Percentiles rank a stretch among this genome's conserved stretches.
Conservation (phyloP, 2,888 invertebrate genomes). For the Campoletis raptor region DNA sequence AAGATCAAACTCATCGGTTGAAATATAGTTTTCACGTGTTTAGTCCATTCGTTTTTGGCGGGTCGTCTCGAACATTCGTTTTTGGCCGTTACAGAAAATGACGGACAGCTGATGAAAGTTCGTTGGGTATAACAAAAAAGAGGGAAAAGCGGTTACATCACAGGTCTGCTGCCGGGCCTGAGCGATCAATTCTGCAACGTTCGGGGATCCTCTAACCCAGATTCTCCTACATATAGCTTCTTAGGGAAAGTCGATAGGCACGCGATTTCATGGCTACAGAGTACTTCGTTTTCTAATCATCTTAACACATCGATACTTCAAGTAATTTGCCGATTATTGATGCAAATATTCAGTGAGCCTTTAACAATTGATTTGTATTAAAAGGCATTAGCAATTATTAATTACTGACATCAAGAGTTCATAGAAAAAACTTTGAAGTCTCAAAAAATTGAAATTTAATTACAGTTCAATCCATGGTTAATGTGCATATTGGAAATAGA, state of each 20-base stretch:
- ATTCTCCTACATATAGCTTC: conserved; percentile 56
- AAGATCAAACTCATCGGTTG: background rate
- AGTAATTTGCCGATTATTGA: background rate
- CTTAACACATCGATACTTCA: conserved; percentile 17
- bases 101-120: background rate
- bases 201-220: conserved; percentile 67
- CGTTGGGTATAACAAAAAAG: background rate
- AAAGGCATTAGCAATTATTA: background rate
- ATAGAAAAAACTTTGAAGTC: background rate
- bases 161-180: conserved; percentile 43
- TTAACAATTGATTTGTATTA: background rate
- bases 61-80: background rate
- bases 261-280: conserved; percentile 26
- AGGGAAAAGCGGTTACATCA: conserved; percentile 60
- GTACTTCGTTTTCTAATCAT: conserved; percentile 1
- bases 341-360: background rate
- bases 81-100: background rate
- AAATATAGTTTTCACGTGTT: background rate
- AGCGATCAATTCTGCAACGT: conserved; percentile 66
- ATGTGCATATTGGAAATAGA: background rate
- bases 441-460: too few species aligned
- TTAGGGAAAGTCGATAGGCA: conserved; percentile 62
- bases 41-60: background rate
- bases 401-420: background rate
- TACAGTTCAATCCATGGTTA: too few species aligned